phyloP scores from a whole-genome alignment of 2,888 invertebrate species.

The Machimus atricapillus region DNA sequence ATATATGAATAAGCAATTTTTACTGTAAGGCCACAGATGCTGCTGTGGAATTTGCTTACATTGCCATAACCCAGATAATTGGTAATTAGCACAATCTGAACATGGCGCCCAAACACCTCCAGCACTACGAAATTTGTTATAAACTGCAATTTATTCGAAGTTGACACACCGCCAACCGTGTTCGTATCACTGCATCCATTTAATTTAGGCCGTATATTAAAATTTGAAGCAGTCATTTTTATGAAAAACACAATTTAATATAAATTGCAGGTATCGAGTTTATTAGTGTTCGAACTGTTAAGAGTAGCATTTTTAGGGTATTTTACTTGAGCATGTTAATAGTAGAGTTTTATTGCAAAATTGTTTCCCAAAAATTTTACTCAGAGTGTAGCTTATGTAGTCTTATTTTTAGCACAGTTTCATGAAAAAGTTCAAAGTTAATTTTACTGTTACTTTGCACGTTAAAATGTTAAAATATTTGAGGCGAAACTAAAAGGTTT shows the following conservation, averaged over 20 bases:
- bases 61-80: background rate
- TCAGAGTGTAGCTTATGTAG: background rate
- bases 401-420: background rate
- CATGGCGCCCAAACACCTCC: background rate
- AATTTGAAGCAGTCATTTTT: background rate
- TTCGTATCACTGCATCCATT: background rate
- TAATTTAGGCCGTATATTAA: background rate
- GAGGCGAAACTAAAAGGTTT: background rate
- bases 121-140: background rate
- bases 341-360: background rate
- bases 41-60: background rate
- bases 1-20: background rate
- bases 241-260: background rate
- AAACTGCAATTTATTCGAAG: background rate
- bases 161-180: background rate
- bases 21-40: background rate
- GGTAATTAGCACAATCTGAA: background rate
- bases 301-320: background rate
- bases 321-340: background rate
- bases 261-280: background rate
- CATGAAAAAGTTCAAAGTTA: background rate
- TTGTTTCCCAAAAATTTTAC: background rate
- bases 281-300: background rate
- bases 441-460: background rate
- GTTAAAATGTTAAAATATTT: background rate